These are phyloP conservation scores for Agrotis puta DNA, from an alignment of 2,888 invertebrate species.

Conservation along the genomic window DNA sequence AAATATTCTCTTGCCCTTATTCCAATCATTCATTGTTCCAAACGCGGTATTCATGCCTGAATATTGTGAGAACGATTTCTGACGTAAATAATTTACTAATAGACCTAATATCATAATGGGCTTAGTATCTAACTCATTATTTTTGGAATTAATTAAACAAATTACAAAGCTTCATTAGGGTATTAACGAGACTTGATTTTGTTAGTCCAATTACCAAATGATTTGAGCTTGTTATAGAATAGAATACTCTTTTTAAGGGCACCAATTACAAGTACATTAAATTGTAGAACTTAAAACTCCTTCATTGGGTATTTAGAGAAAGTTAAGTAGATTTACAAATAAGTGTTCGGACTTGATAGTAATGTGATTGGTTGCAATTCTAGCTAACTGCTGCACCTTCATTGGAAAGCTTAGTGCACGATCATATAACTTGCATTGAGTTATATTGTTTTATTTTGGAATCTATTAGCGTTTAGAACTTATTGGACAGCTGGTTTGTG, in stretches of 20 bases:
- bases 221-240: background rate
- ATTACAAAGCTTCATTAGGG: background rate
- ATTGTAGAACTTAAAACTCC: background rate
- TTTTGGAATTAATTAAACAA: background rate
- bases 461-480: background rate
- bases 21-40: background rate
- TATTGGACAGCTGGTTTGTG: background rate
- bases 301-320: background rate
- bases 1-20: no score
- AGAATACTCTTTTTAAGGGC: no score
- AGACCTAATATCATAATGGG: background rate
- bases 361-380: slow-evolving; percentile 19
- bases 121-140: background rate
- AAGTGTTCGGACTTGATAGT: background rate
- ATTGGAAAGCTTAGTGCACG: slow-evolving; percentile 10
- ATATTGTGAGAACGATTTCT: background rate
- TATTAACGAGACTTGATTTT: background rate
- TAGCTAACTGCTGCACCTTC: slow-evolving; percentile 6
- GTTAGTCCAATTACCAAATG: background rate
- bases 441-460: background rate
- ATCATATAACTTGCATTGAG: slow-evolving; percentile 3
- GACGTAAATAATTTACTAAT: background rate
- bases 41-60: background rate
- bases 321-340: slow-evolving; percentile 4
- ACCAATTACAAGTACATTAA: no score